Percentiles rank a stretch among this genome's conserved stretches.
Conservation (phyloP, 2,888 invertebrate species). For the Prionchulus punctatus region DNA sequence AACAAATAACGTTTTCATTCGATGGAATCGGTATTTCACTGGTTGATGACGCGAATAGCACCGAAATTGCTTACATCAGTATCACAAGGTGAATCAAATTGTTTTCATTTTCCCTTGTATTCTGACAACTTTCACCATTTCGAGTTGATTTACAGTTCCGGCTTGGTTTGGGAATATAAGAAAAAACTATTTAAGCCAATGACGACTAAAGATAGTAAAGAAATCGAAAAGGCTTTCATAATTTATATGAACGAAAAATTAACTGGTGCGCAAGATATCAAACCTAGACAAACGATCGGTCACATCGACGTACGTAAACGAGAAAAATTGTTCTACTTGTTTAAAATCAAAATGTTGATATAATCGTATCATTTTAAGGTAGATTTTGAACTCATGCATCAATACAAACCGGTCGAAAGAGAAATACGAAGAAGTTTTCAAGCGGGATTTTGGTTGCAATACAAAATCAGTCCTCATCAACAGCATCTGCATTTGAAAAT, state of each 20-base stretch:
- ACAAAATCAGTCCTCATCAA: constrained; percentile 65
- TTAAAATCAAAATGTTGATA: too few species aligned
- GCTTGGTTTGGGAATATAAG: constrained; percentile 79
- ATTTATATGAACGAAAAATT: constrained; percentile 46
- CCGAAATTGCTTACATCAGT: constrained; percentile 34
- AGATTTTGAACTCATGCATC: constrained; percentile 52
- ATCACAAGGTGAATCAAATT: constrained; percentile 18
- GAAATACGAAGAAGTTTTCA: constrained; percentile 39
- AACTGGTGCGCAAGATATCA: constrained; percentile 39
- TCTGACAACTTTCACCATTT: constrained; percentile 11
- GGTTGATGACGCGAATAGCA: constrained; percentile 53
- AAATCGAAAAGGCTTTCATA: constrained; percentile 63
- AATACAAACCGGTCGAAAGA: constrained; percentile 18
- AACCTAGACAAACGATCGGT: constrained; percentile 47
- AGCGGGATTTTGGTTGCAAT: constrained; percentile 75
- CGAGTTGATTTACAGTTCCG: constrained; percentile 50
- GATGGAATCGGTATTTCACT: constrained; percentile 82
- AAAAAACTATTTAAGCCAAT: constrained; percentile 61
- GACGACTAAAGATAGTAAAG: constrained; percentile 47
- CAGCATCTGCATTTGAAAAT: constrained; percentile 74
- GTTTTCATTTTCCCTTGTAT: too few species aligned
- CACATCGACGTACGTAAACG: constrained; percentile 32
- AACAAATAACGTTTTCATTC: constrained; percentile 59
- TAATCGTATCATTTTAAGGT: constrained; percentile 42
- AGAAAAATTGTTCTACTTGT: too few species aligned